phyloP scores from a whole-genome alignment of 2,113 vertebrate species.

The Limanda limanda region DNA sequence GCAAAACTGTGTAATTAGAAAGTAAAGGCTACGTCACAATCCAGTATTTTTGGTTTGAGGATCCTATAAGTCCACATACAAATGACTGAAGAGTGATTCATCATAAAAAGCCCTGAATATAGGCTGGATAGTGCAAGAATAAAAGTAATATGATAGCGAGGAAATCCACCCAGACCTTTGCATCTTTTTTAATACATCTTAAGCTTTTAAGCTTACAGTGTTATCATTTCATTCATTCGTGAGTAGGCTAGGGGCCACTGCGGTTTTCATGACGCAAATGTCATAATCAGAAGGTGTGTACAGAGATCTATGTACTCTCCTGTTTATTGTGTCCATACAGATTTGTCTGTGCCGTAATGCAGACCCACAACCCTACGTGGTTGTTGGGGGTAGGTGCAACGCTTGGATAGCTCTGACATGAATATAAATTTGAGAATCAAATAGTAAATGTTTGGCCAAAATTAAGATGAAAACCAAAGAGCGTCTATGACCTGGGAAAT shows the following conservation, averaged over 20 bases:
- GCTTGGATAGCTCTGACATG: too few species aligned
- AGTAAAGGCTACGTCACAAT: background rate
- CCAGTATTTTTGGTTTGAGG: constrained; percentile 13
- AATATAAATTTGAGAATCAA: too few species aligned
- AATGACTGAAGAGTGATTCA: constrained; percentile 19
- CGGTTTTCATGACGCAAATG: background rate
- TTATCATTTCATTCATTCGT: background rate
- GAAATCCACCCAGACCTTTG: constrained; percentile 27
- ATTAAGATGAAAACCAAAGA: too few species aligned
- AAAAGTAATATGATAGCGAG: constrained; percentile 5
- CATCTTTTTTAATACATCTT: constrained; percentile 14
- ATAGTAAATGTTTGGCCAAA: too few species aligned
- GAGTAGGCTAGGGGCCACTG: background rate
- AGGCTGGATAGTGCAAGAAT: constrained; percentile 11
- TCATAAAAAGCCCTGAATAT: constrained; percentile 29
- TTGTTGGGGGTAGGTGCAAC: too few species aligned
- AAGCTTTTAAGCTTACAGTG: background rate
- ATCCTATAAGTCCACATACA: constrained; percentile 32
- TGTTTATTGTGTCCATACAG: background rate
- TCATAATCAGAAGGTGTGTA: background rate
- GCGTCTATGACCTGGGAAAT: background rate
- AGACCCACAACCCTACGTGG: background rate
- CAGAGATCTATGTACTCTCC: background rate
- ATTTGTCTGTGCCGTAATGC: too few species aligned
- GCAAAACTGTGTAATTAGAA: constrained; percentile 30